Base-by-base conservation (phyloP, 2,888 invertebrate genomes). In the Cremastinae sp. region DNA sequence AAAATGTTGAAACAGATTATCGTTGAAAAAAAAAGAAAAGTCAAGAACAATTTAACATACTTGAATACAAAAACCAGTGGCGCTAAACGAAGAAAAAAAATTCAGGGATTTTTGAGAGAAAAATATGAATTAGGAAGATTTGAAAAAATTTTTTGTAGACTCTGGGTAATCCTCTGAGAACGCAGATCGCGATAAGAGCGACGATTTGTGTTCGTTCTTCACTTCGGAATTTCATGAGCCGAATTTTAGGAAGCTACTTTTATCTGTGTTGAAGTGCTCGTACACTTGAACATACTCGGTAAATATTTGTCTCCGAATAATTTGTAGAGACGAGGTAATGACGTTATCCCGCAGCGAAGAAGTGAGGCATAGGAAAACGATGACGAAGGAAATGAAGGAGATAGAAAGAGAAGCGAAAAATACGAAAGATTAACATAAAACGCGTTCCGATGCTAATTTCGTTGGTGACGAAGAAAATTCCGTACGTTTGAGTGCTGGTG, bases 181-280 rank as follows among this genome's bases (percentile, higher is more conserved):
- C 8, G 64, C 53, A 43, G 18, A 53, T 70, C 58, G 64, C 73
- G 73, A 76, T 76, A 65, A 68, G 58, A 51, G 41, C 59, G 64
- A 69, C 69, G 72, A 73, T 64, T 76, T 68, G 59, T 64, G n/a
- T 55, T 18, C 8, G 41, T 14, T 10, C 22, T 12, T 45, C 20
- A 18, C 35, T 12, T 43, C 66, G 56, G 18, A 12, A 35, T 12
- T 20, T n/a, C 37, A 16, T 12, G 28, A 28, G 12, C 35, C 18
- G 28, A 28, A 28, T 28, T 51, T 0, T 7, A 14, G 14, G 20
- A n/a, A 28, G 59, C 22, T 20, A 41, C 41, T 0, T 12, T 14
- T 41, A 8, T 18, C 28, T 1, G 37, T n/a, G 20, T 56, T 43
- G 41, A 22, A 20, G 16, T 53, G 3, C 14, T 20, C 41, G 2